Conservation (phyloP, 2,113 vertebrate species). For the Solea senegalensis region DNA sequence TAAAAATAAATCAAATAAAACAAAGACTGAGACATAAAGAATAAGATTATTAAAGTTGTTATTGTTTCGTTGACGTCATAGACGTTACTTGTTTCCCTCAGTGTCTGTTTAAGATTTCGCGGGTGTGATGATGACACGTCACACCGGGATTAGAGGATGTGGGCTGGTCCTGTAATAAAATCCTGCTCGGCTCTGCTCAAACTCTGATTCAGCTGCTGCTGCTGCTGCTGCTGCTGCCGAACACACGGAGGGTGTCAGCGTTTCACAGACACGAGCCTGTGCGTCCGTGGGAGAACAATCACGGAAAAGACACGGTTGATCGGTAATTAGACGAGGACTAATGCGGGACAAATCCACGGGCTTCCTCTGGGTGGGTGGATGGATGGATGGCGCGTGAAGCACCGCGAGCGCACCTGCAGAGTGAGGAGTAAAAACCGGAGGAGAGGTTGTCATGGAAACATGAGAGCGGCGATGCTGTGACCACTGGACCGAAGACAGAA, state of each 20-base stretch:
- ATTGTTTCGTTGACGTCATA: no score
- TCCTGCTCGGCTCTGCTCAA: conserved; percentile 49
- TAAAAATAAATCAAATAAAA: no score
- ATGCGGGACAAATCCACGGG: conserved; percentile 8
- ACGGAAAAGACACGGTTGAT: not conserved
- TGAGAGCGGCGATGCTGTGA: not conserved
- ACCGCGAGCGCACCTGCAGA: conserved; percentile 25
- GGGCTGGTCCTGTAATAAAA: conserved; percentile 62
- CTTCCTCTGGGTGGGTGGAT: not conserved
- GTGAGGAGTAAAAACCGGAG: conserved; percentile 43
- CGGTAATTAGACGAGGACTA: not conserved
- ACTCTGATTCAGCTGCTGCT: conserved; percentile 55
- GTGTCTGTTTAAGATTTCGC: conserved; percentile 49
- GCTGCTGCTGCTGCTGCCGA: conserved; percentile 42
- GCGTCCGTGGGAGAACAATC: conserved; percentile 6
- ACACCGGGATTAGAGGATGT: conserved; percentile 70
- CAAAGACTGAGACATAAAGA: not conserved
- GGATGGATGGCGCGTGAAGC: not conserved
- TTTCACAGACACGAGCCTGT: conserved; percentile 13
- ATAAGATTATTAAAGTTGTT: no score
- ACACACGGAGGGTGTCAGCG: conserved; percentile 19
- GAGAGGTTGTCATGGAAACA: not conserved
- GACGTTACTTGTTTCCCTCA: not conserved
- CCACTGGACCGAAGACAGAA: not conserved
- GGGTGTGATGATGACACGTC: conserved; percentile 55